phyloP scores from a whole-genome alignment of 1,140 invertebrate species.

The Antheraea mylitta region DNA sequence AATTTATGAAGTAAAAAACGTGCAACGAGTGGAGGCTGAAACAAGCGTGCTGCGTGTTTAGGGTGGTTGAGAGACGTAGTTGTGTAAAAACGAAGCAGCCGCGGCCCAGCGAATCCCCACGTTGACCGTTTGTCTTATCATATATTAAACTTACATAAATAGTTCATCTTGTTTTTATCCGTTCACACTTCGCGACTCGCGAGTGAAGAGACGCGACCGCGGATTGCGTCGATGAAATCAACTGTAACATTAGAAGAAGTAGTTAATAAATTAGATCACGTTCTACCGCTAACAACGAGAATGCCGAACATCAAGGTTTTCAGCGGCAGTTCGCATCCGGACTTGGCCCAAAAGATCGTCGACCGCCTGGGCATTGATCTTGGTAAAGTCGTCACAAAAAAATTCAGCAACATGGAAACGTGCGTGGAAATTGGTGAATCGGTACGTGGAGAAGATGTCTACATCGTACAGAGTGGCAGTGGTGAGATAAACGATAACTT shows the following conservation, averaged over 20 bases:
- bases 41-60: conserved; percentile 16
- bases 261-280: conserved; percentile 69
- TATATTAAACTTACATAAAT: conserved; percentile 51
- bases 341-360: conserved; percentile 96
- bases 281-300: conserved; percentile 64
- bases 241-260: conserved; percentile 65
- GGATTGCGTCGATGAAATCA: conserved; percentile 69
- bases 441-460: conserved; percentile 99
- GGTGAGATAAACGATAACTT: conserved; percentile 99
- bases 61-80: conserved; percentile 27
- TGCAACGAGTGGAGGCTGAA: conserved; percentile 32
- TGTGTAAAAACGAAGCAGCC: conserved; percentile 43
- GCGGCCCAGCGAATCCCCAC: conserved; percentile 43
- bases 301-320: conserved; percentile 99
- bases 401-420: conserved; percentile 99
- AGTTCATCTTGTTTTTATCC: conserved; percentile 48
- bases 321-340: conserved; percentile 97
- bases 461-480: conserved; percentile 98
- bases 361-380: conserved; percentile 97
- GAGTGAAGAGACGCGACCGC: conserved; percentile 46
- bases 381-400: conserved; percentile 98
- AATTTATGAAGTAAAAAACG: conserved; percentile 55
- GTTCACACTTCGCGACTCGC: conserved; percentile 36
- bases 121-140: conserved; percentile 58
- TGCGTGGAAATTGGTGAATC: conserved; percentile 99